Conservation (phyloP, 2,113 vertebrate species). For the Aplodontia rufa region DNA sequence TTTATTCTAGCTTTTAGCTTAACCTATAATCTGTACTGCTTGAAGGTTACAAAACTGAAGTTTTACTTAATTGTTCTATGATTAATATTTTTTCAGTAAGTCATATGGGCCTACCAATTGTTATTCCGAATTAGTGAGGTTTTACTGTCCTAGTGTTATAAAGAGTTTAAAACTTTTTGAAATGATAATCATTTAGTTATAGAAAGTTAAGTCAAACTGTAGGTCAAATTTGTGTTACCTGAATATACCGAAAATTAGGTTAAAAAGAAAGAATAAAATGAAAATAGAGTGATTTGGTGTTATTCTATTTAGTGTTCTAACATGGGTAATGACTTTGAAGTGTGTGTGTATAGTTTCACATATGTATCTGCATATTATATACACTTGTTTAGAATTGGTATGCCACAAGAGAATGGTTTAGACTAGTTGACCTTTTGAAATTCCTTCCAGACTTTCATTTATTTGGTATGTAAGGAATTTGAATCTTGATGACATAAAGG, state of each 20-base stretch:
- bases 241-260: constrained; percentile 1
- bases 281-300: constrained; percentile 22
- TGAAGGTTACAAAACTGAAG: constrained; percentile 60
- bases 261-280: neutral
- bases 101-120: neutral
- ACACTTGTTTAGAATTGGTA: constrained; percentile 1
- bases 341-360: neutral
- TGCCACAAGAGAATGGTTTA: neutral
- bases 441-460: constrained; percentile 51
- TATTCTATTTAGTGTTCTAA: constrained; percentile 26
- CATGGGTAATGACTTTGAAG: constrained; percentile 21
- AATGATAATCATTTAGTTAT: constrained; percentile 27
- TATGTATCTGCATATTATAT: constrained; percentile 8
- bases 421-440: constrained; percentile 30
- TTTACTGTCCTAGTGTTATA: constrained; percentile 65
- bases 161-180: constrained; percentile 19
- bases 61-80: constrained; percentile 55
- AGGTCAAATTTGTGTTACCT: constrained; percentile 18
- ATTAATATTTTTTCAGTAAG: constrained; percentile 56
- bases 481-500: constrained; percentile 6
- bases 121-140: constrained; percentile 77
- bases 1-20: constrained; percentile 66
- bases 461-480: constrained; percentile 48
- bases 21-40: constrained; percentile 49
- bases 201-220: constrained; percentile 22